Conservation (phyloP, 2,113 vertebrate genomes). For the Benitochromis conjunctus region DNA sequence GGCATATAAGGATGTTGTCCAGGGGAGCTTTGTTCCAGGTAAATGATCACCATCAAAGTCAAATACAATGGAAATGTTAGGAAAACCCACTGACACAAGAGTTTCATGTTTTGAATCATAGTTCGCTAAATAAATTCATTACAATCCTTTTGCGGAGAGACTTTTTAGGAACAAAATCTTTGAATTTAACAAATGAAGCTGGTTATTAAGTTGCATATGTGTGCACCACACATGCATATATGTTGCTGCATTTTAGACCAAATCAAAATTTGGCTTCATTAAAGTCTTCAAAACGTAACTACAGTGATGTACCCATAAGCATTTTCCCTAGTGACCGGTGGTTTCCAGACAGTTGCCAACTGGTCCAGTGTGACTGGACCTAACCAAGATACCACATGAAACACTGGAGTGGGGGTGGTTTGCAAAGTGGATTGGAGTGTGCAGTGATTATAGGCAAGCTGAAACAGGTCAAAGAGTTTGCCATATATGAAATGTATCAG, state of each 20-base stretch:
- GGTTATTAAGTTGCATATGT: neutral
- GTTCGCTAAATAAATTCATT: neutral
- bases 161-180: neutral
- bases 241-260: neutral
- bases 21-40: conserved; percentile 99
- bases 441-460: neutral
- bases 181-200: neutral
- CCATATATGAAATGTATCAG: neutral
- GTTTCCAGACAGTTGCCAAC: neutral
- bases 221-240: neutral
- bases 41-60: conserved; percentile 29
- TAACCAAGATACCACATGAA: neutral
- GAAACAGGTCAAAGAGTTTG: neutral
- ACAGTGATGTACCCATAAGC: neutral
- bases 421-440: neutral
- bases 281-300: neutral
- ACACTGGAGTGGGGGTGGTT: neutral
- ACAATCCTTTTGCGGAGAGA: neutral
- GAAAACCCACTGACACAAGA: neutral
- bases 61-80: neutral
- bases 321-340: neutral
- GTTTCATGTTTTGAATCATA: neutral
- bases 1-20: conserved; percentile 97
- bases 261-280: neutral
- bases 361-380: neutral